Evolutionary conservation across 2,888 invertebrate genomes (phyloP).

Genomic region (Pheosia tremula): DNA sequence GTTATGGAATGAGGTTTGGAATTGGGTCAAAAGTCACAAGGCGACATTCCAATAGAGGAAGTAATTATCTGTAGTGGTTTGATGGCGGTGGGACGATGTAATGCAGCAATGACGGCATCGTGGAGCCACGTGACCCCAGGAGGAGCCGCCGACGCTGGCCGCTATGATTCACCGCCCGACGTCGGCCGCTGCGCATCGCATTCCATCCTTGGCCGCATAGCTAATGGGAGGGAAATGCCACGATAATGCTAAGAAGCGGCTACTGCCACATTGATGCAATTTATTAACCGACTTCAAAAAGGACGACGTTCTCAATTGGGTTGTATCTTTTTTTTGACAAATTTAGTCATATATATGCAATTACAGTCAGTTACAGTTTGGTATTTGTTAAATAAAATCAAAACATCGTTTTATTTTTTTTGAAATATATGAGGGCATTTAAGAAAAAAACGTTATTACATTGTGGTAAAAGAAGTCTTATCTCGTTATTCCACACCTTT

Average conservation of each 20-base stretch:
- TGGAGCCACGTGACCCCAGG: conserved; percentile 65
- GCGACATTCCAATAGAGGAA: conserved; percentile 11
- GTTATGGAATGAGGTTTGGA: neutral
- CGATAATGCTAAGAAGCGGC: conserved; percentile 61
- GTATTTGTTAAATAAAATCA: no score
- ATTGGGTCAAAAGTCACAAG: conserved; percentile 6
- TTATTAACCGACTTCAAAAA: no score
- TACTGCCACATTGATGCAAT: conserved; percentile 47
- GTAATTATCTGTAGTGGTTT: conserved; percentile 30
- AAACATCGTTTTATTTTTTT: no score
- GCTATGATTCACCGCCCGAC: conserved; percentile 65
- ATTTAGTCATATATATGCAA: no score
- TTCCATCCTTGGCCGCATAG: conserved; percentile 69
- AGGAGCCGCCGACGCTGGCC: conserved; percentile 42
- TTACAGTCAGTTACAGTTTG: no score
- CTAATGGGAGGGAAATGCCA: conserved; percentile 78
- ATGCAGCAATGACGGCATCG: conserved; percentile 69
- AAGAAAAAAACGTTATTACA: no score
- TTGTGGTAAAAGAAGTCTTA: no score
- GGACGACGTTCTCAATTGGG: no score
- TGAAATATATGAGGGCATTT: no score
- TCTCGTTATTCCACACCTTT: no score
- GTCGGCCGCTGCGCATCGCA: conserved; percentile 49
- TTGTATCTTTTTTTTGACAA: no score
- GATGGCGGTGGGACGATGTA: conserved; percentile 34